Evolutionary conservation across 1,140 invertebrate species (phyloP).

Genomic region (Orius laevigatus): DNA sequence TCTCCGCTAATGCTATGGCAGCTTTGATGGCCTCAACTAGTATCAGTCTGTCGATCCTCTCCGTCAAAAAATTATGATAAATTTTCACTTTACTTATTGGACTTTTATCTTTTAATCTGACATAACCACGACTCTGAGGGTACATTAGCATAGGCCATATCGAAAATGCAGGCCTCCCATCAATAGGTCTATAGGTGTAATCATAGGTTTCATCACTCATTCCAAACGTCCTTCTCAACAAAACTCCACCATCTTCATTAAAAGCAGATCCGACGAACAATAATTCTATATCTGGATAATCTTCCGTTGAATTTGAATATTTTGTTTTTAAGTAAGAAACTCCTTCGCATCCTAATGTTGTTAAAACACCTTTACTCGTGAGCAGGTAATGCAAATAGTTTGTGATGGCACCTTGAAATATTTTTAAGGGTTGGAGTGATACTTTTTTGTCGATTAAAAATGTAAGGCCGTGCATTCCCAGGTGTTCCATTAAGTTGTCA

Average conservation of each 20-base stretch:
- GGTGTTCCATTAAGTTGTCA: conserved; percentile 62
- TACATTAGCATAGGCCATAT: conserved; percentile 54
- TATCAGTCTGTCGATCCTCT: conserved; percentile 44
- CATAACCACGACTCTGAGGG: conserved; percentile 55
- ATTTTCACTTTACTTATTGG: conserved; percentile 57
- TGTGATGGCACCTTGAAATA: conserved; percentile 4
- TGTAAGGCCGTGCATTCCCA: conserved; percentile 39
- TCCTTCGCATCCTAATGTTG: conserved; percentile 35
- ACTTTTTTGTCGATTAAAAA: conserved; percentile 46
- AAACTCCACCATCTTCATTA: conserved; percentile 51
- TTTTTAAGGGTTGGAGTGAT: conserved; percentile 23
- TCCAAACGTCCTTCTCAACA: conserved; percentile 35
- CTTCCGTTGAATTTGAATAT: conserved; percentile 20
- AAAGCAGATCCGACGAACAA: conserved; percentile 25
- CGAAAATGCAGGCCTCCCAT: conserved; percentile 46
- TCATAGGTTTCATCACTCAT: conserved; percentile 40
- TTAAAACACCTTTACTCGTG: conserved; percentile 29
- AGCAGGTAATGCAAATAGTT: conserved; percentile 17
- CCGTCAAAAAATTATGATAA: conserved; percentile 57
- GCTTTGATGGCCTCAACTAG: conserved; percentile 55
- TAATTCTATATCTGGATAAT: conserved; percentile 25
- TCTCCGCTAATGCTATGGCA: conserved; percentile 24
- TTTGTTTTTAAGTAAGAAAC: conserved; percentile 33
- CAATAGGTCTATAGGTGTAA: conserved; percentile 19
- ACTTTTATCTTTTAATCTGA: conserved; percentile 45